phyloP scores from a whole-genome alignment of 2,797 vertebrate genomes.

The Rallus crepitans region DNA sequence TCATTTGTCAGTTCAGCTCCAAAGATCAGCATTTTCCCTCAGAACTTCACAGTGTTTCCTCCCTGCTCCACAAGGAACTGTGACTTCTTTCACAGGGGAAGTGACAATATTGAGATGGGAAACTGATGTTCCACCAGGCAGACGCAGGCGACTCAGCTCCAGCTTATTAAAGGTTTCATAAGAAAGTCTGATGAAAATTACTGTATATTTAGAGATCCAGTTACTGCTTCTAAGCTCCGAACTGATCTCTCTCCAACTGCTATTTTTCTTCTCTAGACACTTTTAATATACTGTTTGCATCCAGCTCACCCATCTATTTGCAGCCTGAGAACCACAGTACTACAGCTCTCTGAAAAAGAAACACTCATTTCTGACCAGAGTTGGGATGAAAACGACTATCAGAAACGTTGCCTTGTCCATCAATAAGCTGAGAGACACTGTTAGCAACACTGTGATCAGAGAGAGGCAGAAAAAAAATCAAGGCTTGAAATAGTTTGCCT shows the following conservation, averaged over 20 bases:
- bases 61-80: not conserved
- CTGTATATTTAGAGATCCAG: not conserved
- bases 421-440: slow-evolving; percentile 10
- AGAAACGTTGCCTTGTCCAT: slow-evolving; percentile 1
- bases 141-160: not conserved
- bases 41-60: not conserved
- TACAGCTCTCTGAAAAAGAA: slow-evolving; percentile 33
- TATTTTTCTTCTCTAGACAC: not conserved
- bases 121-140: not conserved
- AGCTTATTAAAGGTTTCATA: slow-evolving; percentile 3
- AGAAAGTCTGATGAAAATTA: slow-evolving; percentile 15
- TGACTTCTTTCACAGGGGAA: not conserved
- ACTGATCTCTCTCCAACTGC: not conserved
- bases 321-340: slow-evolving; percentile 32
- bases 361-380: slow-evolving; percentile 16
- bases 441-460: slow-evolving; percentile 15
- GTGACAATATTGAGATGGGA: not conserved
- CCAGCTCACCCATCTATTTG: not conserved
- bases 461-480: not conserved
- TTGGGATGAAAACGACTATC: not conserved
- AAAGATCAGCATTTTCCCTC: not conserved
- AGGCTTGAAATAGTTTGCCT: slow-evolving; percentile 42
- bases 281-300: slow-evolving; percentile 3
- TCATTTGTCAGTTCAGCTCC: not conserved
- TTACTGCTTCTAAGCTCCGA: not conserved